Percentiles rank a stretch among this genome's conserved stretches.
Evolutionary conservation across 1,140 invertebrate genomes (phyloP).

Genomic region (Brachionus plicatilis): DNA sequence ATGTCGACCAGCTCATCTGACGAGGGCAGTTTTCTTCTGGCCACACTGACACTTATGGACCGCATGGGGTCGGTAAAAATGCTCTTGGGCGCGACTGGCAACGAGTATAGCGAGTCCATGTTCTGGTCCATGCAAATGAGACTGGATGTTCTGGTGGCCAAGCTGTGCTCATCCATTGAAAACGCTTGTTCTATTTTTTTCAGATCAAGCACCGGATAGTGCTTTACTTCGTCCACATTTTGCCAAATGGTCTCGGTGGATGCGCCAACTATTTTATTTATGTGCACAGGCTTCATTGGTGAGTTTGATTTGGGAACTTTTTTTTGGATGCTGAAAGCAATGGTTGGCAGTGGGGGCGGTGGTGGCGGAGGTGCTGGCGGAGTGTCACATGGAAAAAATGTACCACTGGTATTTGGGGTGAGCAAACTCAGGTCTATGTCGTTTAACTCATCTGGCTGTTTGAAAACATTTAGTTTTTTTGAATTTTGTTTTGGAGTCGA

Average conservation of each 20-base stretch:
- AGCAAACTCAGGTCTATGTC: background rate
- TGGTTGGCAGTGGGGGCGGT: background rate
- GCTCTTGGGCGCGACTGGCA: background rate
- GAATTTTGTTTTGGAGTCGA: slow-evolving; percentile 15
- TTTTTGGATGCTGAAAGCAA: background rate
- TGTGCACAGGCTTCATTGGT: slow-evolving; percentile 1
- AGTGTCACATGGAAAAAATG: slow-evolving; percentile 17
- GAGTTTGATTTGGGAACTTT: background rate
- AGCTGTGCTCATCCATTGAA: background rate
- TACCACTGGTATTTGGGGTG: background rate
- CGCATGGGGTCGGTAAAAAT: background rate
- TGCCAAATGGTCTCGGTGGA: background rate
- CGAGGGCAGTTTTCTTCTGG: background rate
- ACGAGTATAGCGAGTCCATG: background rate
- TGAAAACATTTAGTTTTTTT: slow-evolving; percentile 19
- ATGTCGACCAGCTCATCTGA: slow-evolving; percentile 7
- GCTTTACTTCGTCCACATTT: background rate
- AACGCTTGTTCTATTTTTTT: slow-evolving; percentile 28
- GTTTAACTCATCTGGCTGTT: background rate
- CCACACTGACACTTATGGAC: slow-evolving; percentile 4
- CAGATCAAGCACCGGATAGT: slow-evolving; percentile 1
- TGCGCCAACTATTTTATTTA: background rate
- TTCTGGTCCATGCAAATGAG: background rate
- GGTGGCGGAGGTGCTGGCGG: background rate
- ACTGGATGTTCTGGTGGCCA: background rate